Conservation (phyloP, 2,797 vertebrate genomes). For the Toxotes lorentzi region DNA sequence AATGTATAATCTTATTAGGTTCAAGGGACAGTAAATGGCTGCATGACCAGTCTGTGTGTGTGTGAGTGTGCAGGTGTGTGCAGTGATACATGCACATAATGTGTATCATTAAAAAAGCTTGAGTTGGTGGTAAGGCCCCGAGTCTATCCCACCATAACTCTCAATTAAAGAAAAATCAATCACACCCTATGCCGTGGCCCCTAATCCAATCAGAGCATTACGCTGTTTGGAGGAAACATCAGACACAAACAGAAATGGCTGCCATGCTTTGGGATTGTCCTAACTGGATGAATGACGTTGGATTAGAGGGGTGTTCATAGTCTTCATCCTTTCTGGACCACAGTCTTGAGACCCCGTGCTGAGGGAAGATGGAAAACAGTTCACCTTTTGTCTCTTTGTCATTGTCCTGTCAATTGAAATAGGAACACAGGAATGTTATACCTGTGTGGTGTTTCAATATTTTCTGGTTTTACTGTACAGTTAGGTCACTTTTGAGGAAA, state of each 20-base stretch:
- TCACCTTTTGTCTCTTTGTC: slow-evolving; percentile 10
- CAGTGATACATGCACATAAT: slow-evolving; percentile 1
- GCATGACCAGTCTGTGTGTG: not conserved
- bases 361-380: slow-evolving; percentile 10
- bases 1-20: slow-evolving; percentile 33
- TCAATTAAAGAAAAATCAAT: slow-evolving; percentile 66
- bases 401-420: not conserved
- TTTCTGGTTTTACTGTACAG: not conserved
- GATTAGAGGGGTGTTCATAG: slow-evolving; percentile 36
- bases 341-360: slow-evolving; percentile 5
- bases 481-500: not conserved
- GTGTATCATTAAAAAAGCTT: slow-evolving; percentile 35
- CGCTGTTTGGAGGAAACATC: slow-evolving; percentile 58
- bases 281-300: slow-evolving; percentile 70
- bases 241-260: slow-evolving; percentile 60
- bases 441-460: not conserved
- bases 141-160: slow-evolving; percentile 44
- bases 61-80: slow-evolving; percentile 10
- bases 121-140: not conserved
- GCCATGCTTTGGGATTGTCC: slow-evolving; percentile 48
- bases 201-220: slow-evolving; percentile 74
- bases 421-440: not conserved
- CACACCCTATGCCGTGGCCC: slow-evolving; percentile 33
- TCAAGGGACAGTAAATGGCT: slow-evolving; percentile 4
- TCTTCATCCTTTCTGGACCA: slow-evolving; percentile 32